Evolutionary conservation across 2,888 invertebrate genomes (phyloP).

Genomic region (Monoplex corrugatus): DNA sequence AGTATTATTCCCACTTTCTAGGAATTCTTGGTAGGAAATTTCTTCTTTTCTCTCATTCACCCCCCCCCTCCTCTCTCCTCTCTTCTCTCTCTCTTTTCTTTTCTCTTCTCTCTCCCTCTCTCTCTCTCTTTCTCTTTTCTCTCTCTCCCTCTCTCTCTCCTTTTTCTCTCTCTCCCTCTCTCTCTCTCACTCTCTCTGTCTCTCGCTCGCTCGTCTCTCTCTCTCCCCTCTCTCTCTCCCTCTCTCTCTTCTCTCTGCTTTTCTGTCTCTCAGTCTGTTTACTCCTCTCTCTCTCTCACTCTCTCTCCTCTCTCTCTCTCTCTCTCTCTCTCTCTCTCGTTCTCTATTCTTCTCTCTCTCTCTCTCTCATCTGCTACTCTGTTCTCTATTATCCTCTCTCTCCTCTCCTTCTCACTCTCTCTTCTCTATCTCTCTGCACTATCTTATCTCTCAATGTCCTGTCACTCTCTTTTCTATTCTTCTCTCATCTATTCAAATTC

Average conservation of each 20-base stretch:
- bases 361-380: neutral
- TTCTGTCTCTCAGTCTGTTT: neutral
- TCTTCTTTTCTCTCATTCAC: neutral
- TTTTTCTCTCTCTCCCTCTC: neutral
- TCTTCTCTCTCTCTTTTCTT: too few species aligned
- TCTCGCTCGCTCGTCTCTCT: neutral
- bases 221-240: too few species aligned
- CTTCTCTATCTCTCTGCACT: neutral
- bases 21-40: too few species aligned
- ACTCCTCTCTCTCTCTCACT: neutral
- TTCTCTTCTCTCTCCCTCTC: neutral
- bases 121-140: neutral
- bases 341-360: neutral
- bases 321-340: neutral
- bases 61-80: neutral
- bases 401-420: neutral
- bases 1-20: too few species aligned
- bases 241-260: neutral
- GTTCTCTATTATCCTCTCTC: neutral
- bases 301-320: neutral
- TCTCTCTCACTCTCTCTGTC: neutral
- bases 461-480: neutral
- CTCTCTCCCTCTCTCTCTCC: neutral
- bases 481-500: too few species aligned
- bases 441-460: neutral